Evolutionary conservation across 2,888 invertebrate genomes (phyloP), one percentile per base, ranked within the genome.

Genomic region (Mimas tiliae): DNA sequence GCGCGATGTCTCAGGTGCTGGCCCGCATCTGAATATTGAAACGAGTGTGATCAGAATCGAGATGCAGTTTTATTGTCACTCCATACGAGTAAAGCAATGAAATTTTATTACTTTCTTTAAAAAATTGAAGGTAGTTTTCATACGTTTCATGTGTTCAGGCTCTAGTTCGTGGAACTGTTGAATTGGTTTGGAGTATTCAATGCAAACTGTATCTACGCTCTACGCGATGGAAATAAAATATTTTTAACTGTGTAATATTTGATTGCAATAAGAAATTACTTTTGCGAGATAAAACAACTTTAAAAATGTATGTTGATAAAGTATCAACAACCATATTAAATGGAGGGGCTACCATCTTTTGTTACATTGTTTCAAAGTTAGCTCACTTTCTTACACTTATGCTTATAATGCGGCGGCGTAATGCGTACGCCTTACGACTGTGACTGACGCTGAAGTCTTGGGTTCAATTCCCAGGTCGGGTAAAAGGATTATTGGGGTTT

Each of bases 11-110:
- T 83, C 93, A 92, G 92, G 91, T 92, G 93, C 79, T 82, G 82
- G 82, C 81, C 79, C 85, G 82, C 83, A 85, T 88, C 85, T 87
- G 89, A 90, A 91, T 90, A 92, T 91, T 83, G 89, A 84, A 88
- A 87, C 84, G 89, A 82, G 84, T 91, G 91, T 91, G 91, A 91
- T 90, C 89, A 86, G 92, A 91, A 93, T 91, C 85, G 91, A 86
- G 87, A 91, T 91, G 93, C 91, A 93, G 83, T 91, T 92, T 93
- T 92, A 92, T 91, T 91, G 90, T 91, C 89, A 89, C 84, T 84
- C 79, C 78, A 80, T 79, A 73, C 81, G 86, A 67, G 68, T 67
- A 68, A 65, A 69, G 69, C 68, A 79, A 87, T 89, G 84, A 88
- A 88, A 88, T 89, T 87, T 89, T 88, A 89, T 85, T 85, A 81